A percentile compares a stretch with the other conserved stretches of the same genome.
These are phyloP conservation scores for Pyrrhia umbra DNA, from an alignment of 2,888 invertebrate genomes.

Conservation along the genomic window DNA sequence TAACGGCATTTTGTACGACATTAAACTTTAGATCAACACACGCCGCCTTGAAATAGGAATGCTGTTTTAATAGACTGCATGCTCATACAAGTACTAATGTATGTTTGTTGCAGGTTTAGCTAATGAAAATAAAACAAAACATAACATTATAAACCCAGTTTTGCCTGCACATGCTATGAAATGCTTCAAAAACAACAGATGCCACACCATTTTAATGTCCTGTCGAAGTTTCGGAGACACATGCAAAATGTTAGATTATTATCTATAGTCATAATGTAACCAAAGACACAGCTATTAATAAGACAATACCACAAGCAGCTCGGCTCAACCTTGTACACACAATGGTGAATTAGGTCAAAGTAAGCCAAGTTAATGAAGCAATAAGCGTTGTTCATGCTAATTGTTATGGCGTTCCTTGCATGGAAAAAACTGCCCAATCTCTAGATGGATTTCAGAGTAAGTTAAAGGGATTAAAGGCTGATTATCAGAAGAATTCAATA, in stretches of 20 bases:
- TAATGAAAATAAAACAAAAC: neutral
- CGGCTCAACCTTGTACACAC: slow-evolving; percentile 26
- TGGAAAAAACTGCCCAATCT: no score
- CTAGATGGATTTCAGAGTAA: no score
- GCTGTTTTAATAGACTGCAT: neutral
- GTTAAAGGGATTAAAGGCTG: no score
- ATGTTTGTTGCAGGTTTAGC: neutral
- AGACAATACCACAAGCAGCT: slow-evolving; percentile 33
- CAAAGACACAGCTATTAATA: slow-evolving; percentile 39
- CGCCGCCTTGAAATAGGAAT: neutral
- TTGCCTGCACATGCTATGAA: neutral
- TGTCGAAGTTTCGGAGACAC: neutral
- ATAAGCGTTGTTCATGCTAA: neutral
- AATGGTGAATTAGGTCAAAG: slow-evolving; percentile 36
- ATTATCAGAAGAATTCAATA: no score
- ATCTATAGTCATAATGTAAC: slow-evolving; percentile 3
- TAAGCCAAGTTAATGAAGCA: slow-evolving; percentile 12
- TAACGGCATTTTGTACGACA: slow-evolving; percentile 35
- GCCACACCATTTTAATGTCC: neutral
- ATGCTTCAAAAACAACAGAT: slow-evolving; percentile 11
- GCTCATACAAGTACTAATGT: slow-evolving; percentile 3
- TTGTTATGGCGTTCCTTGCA: neutral
- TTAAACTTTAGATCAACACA: slow-evolving; percentile 41
- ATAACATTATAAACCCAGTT: neutral
- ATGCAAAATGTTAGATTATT: slow-evolving; percentile 1